Evolutionary conservation across 2,113 vertebrate genomes (phyloP), one percentile per base, ranked within the genome.

Genomic region (Melanerpes aurifrons): DNA sequence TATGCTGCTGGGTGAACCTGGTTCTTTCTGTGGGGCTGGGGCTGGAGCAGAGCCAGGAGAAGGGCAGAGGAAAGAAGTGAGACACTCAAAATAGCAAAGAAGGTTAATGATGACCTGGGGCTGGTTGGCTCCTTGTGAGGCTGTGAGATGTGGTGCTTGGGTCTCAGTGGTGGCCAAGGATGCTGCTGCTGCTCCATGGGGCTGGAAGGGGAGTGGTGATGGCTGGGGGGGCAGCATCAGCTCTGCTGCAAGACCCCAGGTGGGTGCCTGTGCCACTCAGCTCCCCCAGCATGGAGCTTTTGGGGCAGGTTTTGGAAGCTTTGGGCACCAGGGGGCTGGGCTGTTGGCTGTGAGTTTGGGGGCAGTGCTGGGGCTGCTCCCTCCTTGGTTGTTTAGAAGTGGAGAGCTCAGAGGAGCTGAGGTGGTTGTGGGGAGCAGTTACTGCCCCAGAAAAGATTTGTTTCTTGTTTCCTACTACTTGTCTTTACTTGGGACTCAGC

Each of bases 101-200:
- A 91, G 94, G 88, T 94, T 95, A 93, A 92, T 66, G 90, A 63
- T 68, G 56, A 79, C 87, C 79, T 2, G 40, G 87, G 84, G 76
- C 18, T 24, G 84, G 64, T 28, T 28, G 71, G 50, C 75, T 31
- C 47, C 10, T 53, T 16, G 61, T 22, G 45, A 59, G 47, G 45
- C 62, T 70, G 83, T 3, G 4, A 28, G 47, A 43, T 2, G 31
- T 8, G 12, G 77, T 11, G 17, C 32, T 21, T 11, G 28, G 29
- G 11, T 57, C 83, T 67, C 6, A 0, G 54, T 22, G 11, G 11
- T 11, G 40, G 40, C 59, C 10, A 7, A 76, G 48, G 82, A 22
- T n/a, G 56, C 4, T 7, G 29, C 22, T 32, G 21, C 71, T 73
- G 61, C 15, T 68, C 25, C 7, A 0, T 29, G 37, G 63, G 54